Percentiles rank a stretch among this genome's conserved stretches.
These are phyloP conservation scores for Miltochrista miniata DNA, from an alignment of 2,888 invertebrate genomes.

Conservation along the genomic window DNA sequence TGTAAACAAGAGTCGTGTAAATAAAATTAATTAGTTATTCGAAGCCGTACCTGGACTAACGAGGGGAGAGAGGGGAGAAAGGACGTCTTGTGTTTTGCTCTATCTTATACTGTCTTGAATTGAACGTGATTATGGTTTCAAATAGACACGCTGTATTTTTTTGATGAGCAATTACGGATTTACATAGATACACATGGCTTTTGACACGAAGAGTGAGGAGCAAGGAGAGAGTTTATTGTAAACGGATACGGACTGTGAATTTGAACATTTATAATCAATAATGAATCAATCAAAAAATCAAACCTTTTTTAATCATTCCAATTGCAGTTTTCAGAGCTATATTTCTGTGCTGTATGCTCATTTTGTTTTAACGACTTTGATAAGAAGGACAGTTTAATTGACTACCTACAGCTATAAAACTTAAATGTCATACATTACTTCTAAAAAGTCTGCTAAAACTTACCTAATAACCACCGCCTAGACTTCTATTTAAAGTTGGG, in stretches of 20 bases:
- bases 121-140: conserved; percentile 1
- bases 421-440: conserved; percentile 27
- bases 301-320: no score
- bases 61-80: conserved; percentile 19
- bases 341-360: no score
- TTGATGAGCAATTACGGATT: not conserved
- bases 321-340: no score
- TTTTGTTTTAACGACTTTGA: no score
- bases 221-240: no score
- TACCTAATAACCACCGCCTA: conserved; percentile 37
- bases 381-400: no score
- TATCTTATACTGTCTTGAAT: not conserved
- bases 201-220: no score
- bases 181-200: no score
- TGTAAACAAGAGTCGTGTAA: conserved; percentile 32
- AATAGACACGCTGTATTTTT: not conserved
- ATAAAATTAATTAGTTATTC: conserved; percentile 47
- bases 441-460: conserved; percentile 28
- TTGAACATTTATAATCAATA: no score
- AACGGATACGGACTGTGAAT: no score
- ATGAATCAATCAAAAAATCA: no score
- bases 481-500: conserved; percentile 45
- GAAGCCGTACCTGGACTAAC: conserved; percentile 41
- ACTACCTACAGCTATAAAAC: conserved; percentile 5
- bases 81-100: conserved; percentile 7